phyloP scores from a whole-genome alignment of 1,140 invertebrate species.

The Caenorhabditis inopinata region DNA sequence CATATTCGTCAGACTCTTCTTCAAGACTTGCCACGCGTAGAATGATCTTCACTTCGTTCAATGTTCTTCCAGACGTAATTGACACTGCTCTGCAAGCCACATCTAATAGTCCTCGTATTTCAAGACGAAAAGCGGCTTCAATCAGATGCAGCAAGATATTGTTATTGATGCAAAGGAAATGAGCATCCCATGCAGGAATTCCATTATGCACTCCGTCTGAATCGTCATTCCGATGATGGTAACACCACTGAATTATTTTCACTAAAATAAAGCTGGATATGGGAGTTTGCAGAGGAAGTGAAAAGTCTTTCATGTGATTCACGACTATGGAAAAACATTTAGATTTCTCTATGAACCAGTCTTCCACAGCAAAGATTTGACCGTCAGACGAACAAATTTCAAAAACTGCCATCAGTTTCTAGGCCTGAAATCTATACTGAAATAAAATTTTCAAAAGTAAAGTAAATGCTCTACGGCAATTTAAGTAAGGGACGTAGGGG shows the following conservation, averaged over 20 bases:
- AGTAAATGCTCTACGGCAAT: too few relatives aligned
- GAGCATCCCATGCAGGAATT: not conserved
- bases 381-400: not conserved
- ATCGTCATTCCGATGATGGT: not conserved
- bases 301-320: not conserved
- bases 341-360: not conserved
- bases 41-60: not conserved
- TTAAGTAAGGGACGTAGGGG: too few relatives aligned
- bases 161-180: not conserved
- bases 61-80: not conserved
- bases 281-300: not conserved
- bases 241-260: not conserved
- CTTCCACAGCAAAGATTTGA: not conserved
- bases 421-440: not conserved
- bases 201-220: not conserved
- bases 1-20: not conserved
- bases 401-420: not conserved
- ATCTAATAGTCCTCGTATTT: not conserved
- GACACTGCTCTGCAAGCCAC: slow-evolving; percentile 13
- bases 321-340: not conserved
- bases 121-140: not conserved
- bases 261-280: not conserved
- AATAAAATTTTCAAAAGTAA: too few relatives aligned
- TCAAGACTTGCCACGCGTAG: not conserved
- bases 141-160: not conserved